phyloP scores from a whole-genome alignment of 2,113 vertebrate genomes.

The Cryptotis parvus region DNA sequence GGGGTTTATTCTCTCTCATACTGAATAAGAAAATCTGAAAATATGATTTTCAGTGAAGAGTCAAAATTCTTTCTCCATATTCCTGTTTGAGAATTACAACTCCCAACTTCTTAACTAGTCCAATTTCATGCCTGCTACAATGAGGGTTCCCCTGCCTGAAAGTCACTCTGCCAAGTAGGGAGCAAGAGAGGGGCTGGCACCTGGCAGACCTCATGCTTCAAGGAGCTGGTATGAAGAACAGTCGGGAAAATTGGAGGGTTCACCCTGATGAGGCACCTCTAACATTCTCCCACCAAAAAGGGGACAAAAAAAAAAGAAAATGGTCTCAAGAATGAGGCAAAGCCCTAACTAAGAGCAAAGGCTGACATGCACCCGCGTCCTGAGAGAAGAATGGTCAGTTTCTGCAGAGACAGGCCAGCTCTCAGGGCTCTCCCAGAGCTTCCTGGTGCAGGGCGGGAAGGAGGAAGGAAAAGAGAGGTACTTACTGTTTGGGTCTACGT shows the following conservation, averaged over 20 bases:
- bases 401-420: not conserved
- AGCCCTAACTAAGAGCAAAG: not conserved
- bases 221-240: not conserved
- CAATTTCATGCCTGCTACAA: not conserved
- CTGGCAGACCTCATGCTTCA: not conserved
- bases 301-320: not conserved
- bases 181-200: not conserved
- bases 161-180: not conserved
- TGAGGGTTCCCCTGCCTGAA: not conserved
- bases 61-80: not conserved
- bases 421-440: not conserved
- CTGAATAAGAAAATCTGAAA: not conserved
- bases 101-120: not conserved
- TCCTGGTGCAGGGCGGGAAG: not conserved
- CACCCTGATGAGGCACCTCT: not conserved
- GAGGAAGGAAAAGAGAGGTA: conserved; percentile 72
- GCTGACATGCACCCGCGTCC: too few species aligned
- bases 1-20: not conserved
- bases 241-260: not conserved
- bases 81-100: not conserved
- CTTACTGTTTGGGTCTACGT: conserved; percentile 96
- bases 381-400: not conserved
- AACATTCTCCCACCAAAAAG: not conserved
- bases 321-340: not conserved
- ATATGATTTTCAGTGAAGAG: not conserved